Conservation (phyloP, 64 coral and sea anemone species). For the Trachythela sp. region DNA sequence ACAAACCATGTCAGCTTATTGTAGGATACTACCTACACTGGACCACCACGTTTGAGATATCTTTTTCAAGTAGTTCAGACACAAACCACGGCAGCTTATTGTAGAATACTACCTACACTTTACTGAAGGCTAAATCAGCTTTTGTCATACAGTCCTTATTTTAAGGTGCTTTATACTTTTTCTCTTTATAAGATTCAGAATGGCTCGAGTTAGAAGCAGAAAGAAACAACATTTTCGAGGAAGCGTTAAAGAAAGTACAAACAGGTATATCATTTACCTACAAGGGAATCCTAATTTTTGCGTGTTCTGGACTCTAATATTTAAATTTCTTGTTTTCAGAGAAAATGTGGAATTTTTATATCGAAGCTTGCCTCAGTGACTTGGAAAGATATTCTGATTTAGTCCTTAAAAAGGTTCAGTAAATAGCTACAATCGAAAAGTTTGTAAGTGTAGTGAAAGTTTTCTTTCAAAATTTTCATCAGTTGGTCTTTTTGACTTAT, state of each 20-base stretch:
- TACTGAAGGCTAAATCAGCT: too few relatives aligned
- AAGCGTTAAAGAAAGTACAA: slow-evolving; percentile 65
- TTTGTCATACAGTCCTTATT: too few relatives aligned
- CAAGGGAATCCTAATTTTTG: background rate
- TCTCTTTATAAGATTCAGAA: slow-evolving; percentile 49
- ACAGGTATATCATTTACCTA: slow-evolving; percentile 59
- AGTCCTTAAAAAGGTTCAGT: background rate
- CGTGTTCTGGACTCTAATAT: background rate
- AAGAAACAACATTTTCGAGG: slow-evolving; percentile 65
- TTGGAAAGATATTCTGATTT: background rate
- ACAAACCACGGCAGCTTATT: too few relatives aligned
- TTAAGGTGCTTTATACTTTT: too few relatives aligned
- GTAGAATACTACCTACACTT: too few relatives aligned
- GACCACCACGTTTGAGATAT: too few relatives aligned
- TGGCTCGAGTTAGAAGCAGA: slow-evolving; percentile 52
- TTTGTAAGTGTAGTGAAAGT: background rate
- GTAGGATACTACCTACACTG: too few relatives aligned
- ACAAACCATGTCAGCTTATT: too few relatives aligned
- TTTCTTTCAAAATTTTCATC: background rate
- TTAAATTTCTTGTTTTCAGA: background rate
- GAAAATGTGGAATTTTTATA: slow-evolving; percentile 50
- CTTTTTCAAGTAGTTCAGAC: too few relatives aligned
- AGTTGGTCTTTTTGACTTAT: background rate
- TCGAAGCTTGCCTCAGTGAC: background rate
- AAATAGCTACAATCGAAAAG: background rate